Evolutionary conservation across 2,888 invertebrate species (phyloP), one percentile per base, ranked within the genome.

Genomic region (Tinea semifulvella): DNA sequence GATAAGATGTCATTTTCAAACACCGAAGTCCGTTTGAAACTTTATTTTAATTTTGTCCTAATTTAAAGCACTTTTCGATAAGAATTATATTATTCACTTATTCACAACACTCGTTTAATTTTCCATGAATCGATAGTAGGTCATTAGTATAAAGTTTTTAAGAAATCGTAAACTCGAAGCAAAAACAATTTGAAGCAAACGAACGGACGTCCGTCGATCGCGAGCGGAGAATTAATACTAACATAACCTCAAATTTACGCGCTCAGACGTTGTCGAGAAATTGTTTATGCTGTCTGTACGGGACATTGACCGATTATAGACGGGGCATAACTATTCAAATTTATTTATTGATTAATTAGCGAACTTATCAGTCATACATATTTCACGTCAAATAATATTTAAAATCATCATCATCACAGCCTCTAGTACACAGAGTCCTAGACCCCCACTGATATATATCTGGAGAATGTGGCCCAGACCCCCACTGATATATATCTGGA

Each of bases 211-310:
- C 58, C 74, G 65, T 58, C 62, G 60, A 55, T 52, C 57, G 56
- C 67, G 67, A 67, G 68, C 60, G 75, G 63, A 58, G 68, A 67
- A 66, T 70, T 72, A 71, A 71, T 69, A 80, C 79, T 80, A 74
- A 68, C 70, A 73, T 77, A 76, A 80, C 79, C 76, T 79, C 67
- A 76, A 77, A 77, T 66, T 69, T 74, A 73, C 69, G 71, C 67
- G 66, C 67, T 53, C 55, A 57, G 69, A 58, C 17, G 27, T 19
- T 31, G 35, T 65, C 62, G 65, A 67, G 69, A 69, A 65, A 74
- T 70, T 72, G 70, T 77, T 74, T 73, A 68, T 74, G 67, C 70
- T 65, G 65, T 64, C 68, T 61, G 68, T 57, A 53, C 53, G n/a
- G n/a, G n/a, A n/a, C n/a, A n/a, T n/a, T n/a, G n/a, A n/a, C n/a